Base-by-base conservation (phyloP, 2,797 vertebrate species). In the Parauchenoglanis punctatus region DNA sequence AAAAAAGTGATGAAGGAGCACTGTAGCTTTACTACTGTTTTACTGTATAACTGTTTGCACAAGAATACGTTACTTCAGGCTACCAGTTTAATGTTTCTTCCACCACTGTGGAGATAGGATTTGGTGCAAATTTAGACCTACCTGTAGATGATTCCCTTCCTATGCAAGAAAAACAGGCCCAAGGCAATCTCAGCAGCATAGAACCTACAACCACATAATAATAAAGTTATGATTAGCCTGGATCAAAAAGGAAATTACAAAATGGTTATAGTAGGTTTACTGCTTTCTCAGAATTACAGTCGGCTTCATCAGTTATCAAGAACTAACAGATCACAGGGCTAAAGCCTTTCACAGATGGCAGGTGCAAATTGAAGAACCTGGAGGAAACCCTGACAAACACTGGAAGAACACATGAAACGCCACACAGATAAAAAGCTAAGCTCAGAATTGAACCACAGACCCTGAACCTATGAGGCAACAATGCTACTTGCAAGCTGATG, bases 61-160 rank as follows among this genome's bases (percentile, higher is more conserved):
- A 78, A 35, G 52, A 58, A 35, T 35, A 78, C 10, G 7, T 49
- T 7, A 78, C 31, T 35, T 78, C 20, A 23, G 54, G 13, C 1
- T 40, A 23, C 18, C 20, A 2, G 20, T 80, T 35, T 20, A 35
- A 28, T 56, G 17, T 58, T 35, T 58, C 15, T 40, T 44, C 31
- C 12, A 25, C 4, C 31, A 40, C 31, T 61, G 0, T 63, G n/a
- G 35, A 23, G 15, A 78, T 28, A 58, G 2, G 12, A 46, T 31
- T 84, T 31, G 23, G 28, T 76, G 1, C 15, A 40, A 25, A 8
- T 56, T 28, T 12, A 49, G 35, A 95, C 97, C 87, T 93, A 99
- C 98, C 98, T 96, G 90, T 99, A 99, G 92, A 99, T 97, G 93
- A 99, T 97, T 92, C 98, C 98, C 92, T 98, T 99, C 93, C 96